Evolutionary conservation across 1,140 invertebrate genomes (phyloP).

Genomic region (Triops longicaudatus): DNA sequence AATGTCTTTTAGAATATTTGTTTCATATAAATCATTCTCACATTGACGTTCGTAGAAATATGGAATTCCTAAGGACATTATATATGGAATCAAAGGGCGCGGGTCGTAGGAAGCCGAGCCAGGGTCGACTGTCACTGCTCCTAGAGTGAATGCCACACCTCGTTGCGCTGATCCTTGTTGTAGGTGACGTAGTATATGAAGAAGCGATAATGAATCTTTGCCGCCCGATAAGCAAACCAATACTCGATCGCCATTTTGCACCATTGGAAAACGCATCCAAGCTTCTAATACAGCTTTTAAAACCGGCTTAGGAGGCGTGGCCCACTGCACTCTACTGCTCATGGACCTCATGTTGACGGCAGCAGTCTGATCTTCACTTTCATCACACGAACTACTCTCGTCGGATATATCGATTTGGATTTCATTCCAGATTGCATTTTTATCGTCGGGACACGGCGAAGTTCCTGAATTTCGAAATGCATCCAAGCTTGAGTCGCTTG

Average conservation of each 20-base stretch:
- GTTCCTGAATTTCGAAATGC: neutral
- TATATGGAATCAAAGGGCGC: conserved; percentile 55
- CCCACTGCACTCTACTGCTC: conserved; percentile 45
- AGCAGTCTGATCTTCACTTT: neutral
- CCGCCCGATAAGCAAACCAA: conserved; percentile 76
- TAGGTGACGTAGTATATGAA: conserved; percentile 77
- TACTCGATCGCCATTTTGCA: conserved; percentile 68
- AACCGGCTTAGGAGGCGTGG: conserved; percentile 65
- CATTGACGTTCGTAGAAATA: conserved; percentile 62
- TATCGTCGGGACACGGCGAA: neutral
- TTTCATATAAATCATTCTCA: conserved; percentile 32
- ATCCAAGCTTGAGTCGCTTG: neutral
- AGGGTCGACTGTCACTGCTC: conserved; percentile 63
- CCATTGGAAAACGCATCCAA: conserved; percentile 74
- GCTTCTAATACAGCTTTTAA: conserved; percentile 72
- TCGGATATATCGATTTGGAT: neutral
- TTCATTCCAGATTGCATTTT: neutral
- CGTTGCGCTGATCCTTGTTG: conserved; percentile 64
- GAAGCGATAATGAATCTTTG: conserved; percentile 66
- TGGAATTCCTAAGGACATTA: conserved; percentile 54
- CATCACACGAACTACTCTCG: neutral
- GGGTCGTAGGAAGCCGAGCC: conserved; percentile 55
- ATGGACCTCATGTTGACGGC: neutral
- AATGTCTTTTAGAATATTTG: neutral
- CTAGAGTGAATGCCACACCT: conserved; percentile 65